A percentile compares a stretch with the other conserved stretches of the same genome.
phyloP scores from a whole-genome alignment of 2,113 vertebrate species.

The Ailurus styani region DNA sequence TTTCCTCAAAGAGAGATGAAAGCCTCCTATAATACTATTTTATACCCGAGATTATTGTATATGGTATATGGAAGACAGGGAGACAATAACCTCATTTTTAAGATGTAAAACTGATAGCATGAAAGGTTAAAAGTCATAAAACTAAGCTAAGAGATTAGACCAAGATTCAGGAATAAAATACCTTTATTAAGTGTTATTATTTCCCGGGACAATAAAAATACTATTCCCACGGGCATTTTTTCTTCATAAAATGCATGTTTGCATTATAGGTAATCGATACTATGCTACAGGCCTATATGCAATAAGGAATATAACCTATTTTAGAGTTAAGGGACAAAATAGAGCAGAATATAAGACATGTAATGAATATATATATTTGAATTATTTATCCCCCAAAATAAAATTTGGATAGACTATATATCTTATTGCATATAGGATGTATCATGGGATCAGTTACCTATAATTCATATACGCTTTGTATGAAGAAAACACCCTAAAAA shows the following conservation, averaged over 20 bases:
- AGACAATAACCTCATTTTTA: background rate
- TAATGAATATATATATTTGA: background rate
- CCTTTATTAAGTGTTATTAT: background rate
- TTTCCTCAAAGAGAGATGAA: background rate
- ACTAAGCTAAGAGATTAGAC: background rate
- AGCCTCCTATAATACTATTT: background rate
- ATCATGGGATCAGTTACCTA: background rate
- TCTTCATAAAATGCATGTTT: background rate
- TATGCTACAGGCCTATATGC: background rate
- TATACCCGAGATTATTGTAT: background rate
- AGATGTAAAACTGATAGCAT: background rate
- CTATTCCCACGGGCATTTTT: background rate
- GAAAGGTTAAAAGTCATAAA: background rate
- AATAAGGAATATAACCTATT: background rate
- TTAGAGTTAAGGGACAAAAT: background rate
- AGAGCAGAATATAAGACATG: background rate
- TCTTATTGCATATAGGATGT: background rate
- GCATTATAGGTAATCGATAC: background rate
- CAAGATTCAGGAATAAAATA: background rate
- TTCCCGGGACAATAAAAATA: background rate
- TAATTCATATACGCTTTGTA: background rate
- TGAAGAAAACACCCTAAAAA: background rate
- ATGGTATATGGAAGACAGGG: background rate
- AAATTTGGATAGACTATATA: background rate
- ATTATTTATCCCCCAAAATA: background rate